Conservation (phyloP, 2,113 vertebrate species). For the Stigmatopora nigra region DNA sequence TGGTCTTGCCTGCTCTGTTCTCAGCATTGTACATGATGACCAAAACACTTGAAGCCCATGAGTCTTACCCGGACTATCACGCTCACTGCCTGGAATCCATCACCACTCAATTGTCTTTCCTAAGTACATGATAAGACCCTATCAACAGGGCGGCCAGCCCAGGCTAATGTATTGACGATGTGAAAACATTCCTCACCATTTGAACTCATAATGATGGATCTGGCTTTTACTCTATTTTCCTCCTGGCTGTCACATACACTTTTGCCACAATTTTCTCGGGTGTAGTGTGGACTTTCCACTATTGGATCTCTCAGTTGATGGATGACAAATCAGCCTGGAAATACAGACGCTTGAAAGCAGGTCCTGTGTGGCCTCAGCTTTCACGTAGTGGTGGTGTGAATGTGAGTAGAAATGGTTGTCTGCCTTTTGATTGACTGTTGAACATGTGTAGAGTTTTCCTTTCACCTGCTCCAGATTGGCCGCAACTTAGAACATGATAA, state of each 20-base stretch:
- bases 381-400: not conserved
- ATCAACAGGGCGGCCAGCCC: conserved; percentile 40
- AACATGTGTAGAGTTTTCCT: not conserved
- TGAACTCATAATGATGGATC: conserved; percentile 12
- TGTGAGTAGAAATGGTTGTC: not conserved
- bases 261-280: not conserved
- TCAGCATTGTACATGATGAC: conserved; percentile 17
- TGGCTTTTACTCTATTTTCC: conserved; percentile 6
- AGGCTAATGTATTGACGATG: conserved; percentile 35
- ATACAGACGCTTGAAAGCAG: not conserved
- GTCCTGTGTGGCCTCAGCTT: not conserved
- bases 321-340: not conserved
- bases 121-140: conserved; percentile 46
- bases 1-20: conserved; percentile 29
- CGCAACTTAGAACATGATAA: not conserved
- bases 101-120: conserved; percentile 39
- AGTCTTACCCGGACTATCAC: conserved; percentile 25
- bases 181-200: conserved; percentile 51
- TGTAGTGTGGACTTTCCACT: conserved; percentile 34
- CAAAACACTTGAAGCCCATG: conserved; percentile 19
- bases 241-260: not conserved
- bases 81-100: conserved; percentile 32
- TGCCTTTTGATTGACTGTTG: not conserved
- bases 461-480: not conserved
- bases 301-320: conserved; percentile 25